Evolutionary conservation across 2,888 invertebrate species (phyloP), one percentile per base, ranked within the genome.

Genomic region (Drosophila pseudotakahashii): DNA sequence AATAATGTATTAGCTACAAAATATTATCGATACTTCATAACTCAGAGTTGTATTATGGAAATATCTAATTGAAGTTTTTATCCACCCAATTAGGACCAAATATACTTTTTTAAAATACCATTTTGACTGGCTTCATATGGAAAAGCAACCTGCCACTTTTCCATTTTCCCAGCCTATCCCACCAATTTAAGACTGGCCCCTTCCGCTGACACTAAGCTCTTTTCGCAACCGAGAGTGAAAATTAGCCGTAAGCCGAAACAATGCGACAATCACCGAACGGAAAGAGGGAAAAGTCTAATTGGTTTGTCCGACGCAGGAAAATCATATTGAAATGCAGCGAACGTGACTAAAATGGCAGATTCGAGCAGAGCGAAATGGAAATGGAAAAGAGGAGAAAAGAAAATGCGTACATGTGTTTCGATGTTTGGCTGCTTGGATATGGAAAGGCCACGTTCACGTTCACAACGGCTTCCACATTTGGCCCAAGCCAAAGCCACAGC

Each of bases 341-440:
- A 85, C 83, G 87, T 83, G 83, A 83, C 78, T 66, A 74, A 83
- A 83, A 82, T 86, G 84, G 73, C 23, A 55, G 73, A 61, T 51
- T 42, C 30, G 39, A 41, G 23, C 39, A 36, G 9, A 44, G 54
- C 63, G 54, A 62, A 69, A 71, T 82, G 73, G 73, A 71, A 73
- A 75, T 55, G 42, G 45, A 36, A 48, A 67, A 16, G 41, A 41
- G 16, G 9, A 73, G 54, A 41, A 51, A 45, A 39, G n/a, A 47
- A 51, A 41, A 44, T 19, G 51, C 44, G 67, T 67, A 66, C 51
- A 66, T 36, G 50, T 44, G 34, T 26, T 45, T 44, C 7, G 30
- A 1, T 30, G 5, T 26, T 45, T 44, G 30, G 30, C 1, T 30
- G 5, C 1, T 26, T 7, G 14, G 66, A 45, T 57, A 51, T 71